Conservation (phyloP, 2,113 vertebrate genomes). For the Turdus rufiventris region DNA sequence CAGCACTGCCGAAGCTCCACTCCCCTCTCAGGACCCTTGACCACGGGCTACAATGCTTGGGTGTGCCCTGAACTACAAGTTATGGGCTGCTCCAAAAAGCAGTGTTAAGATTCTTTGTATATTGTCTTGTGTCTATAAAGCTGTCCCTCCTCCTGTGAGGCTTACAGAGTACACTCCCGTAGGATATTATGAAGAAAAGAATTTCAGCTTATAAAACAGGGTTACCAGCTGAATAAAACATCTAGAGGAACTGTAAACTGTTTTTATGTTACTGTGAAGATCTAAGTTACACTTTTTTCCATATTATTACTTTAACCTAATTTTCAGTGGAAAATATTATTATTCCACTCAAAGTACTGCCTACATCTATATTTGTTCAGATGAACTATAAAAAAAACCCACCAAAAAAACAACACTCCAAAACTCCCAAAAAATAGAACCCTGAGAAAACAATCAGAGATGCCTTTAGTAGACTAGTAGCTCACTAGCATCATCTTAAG, state of each 20-base stretch:
- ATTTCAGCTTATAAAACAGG: slow-evolving; percentile 14
- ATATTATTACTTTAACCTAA: not conserved
- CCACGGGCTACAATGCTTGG: not conserved
- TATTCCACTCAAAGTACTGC: not conserved
- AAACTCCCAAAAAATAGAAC: not conserved
- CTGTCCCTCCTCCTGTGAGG: not conserved
- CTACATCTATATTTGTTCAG: not conserved
- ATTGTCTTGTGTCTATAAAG: not conserved
- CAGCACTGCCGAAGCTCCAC: not conserved
- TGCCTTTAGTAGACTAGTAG: not conserved
- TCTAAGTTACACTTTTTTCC: not conserved
- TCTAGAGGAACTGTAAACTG: not conserved
- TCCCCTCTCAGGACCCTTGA: not conserved
- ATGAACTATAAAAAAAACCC: not conserved
- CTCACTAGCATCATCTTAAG: not conserved
- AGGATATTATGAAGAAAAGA: not conserved
- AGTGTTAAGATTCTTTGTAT: not conserved
- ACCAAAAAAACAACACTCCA: not conserved
- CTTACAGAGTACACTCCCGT: not conserved
- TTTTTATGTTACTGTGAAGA: not conserved
- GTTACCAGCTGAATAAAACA: slow-evolving; percentile 13
- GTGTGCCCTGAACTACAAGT: not conserved
- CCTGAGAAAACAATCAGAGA: not conserved
- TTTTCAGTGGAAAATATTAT: not conserved
- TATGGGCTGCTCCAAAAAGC: not conserved